Percentiles rank a stretch among this genome's conserved stretches.
phyloP scores from a whole-genome alignment of 2,113 vertebrate species.

The Syrrhaptes paradoxus region DNA sequence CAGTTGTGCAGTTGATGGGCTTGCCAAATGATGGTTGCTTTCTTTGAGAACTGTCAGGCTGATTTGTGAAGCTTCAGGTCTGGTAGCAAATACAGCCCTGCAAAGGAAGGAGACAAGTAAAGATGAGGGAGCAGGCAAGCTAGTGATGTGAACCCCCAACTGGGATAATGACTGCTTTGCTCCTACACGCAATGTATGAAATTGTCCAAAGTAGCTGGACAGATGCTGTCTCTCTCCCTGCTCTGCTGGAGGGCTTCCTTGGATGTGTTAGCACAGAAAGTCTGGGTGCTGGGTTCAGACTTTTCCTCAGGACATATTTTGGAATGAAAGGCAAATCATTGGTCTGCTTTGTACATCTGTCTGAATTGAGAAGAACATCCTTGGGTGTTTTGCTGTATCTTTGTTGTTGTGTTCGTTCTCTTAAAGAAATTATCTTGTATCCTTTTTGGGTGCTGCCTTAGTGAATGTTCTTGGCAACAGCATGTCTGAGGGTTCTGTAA shows the following conservation, averaged over 20 bases:
- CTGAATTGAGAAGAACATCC: not conserved
- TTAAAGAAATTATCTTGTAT: not conserved
- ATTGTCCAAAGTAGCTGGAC: not conserved
- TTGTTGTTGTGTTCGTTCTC: not conserved
- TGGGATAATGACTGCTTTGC: not conserved
- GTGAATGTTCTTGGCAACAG: not conserved
- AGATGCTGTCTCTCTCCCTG: not conserved
- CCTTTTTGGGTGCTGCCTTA: not conserved
- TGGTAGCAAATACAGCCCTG: not conserved
- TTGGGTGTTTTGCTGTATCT: not conserved
- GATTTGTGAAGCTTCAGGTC: not conserved
- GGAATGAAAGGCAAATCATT: not conserved
- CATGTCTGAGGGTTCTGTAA: not conserved
- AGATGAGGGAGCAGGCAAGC: not conserved
- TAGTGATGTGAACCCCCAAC: not conserved
- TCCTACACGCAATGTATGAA: not conserved
- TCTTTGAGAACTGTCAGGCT: not conserved
- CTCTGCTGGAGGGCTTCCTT: not conserved
- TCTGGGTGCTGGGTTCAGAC: not conserved
- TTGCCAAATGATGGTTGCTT: not conserved
- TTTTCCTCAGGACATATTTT: not conserved
- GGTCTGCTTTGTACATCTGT: not conserved
- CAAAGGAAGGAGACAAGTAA: not conserved
- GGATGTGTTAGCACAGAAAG: not conserved
- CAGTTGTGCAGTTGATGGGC: not conserved